Percentiles rank a stretch among this genome's conserved stretches.
phyloP scores from a whole-genome alignment of 1,140 invertebrate species.

The Argopecten irradians region DNA sequence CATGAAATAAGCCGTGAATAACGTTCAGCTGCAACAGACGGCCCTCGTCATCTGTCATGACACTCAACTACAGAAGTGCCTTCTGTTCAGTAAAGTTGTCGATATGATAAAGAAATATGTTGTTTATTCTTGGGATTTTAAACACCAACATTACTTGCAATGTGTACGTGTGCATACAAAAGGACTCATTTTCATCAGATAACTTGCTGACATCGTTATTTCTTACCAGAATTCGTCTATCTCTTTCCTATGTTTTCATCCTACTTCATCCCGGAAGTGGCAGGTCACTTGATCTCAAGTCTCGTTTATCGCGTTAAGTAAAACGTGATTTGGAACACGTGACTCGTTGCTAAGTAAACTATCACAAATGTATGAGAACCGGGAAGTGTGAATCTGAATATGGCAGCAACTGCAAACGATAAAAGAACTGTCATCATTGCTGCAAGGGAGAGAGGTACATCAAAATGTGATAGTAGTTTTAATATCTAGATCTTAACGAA shows the following conservation, averaged over 20 bases:
- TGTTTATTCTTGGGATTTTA: background rate
- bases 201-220: background rate
- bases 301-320: background rate
- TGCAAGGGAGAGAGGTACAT: conserved; percentile 47
- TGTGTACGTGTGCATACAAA: background rate
- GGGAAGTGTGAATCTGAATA: conserved; percentile 13
- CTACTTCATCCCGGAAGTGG: conserved; percentile 1
- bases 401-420: background rate
- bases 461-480: background rate
- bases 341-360: conserved; percentile 7
- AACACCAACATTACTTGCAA: background rate
- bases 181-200: background rate
- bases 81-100: too few relatives aligned
- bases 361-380: background rate
- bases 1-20: too few relatives aligned
- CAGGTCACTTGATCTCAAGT: background rate
- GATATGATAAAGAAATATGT: background rate
- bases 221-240: background rate
- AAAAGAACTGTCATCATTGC: conserved; percentile 38
- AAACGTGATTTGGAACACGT: background rate
- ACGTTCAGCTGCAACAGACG: too few relatives aligned
- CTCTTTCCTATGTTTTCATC: background rate
- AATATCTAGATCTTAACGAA: background rate
- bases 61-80: too few relatives aligned
- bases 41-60: too few relatives aligned